Conservation (phyloP, 2,797 vertebrate genomes). For the Myotis myotis region DNA sequence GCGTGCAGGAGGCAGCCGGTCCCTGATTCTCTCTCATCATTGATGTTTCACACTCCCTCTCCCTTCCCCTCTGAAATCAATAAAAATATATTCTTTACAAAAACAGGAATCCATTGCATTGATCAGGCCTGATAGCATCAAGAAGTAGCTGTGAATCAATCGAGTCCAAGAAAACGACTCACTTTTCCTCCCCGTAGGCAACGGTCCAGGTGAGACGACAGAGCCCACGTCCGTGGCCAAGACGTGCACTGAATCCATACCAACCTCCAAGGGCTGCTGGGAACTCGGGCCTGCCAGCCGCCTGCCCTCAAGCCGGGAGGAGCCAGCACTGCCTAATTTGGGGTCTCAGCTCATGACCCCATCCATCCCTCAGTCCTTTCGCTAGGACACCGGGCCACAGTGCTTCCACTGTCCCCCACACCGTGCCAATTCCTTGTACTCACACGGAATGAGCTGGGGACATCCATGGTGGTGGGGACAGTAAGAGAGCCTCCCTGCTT, state of each 20-base stretch:
- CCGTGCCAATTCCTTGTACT: background rate
- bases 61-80: background rate
- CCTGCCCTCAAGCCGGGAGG: background rate
- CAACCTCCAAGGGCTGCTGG: background rate
- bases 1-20: no score
- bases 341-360: background rate
- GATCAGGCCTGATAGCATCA: background rate
- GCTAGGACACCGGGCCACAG: background rate
- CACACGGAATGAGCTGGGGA: background rate
- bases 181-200: background rate
- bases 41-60: background rate
- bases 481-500: background rate
- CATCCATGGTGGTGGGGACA: rapidly evolving
- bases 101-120: background rate
- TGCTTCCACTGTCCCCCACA: no score
- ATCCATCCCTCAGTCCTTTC: background rate
- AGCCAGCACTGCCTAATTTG: background rate
- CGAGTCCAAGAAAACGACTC: background rate
- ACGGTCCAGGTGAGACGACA: rapidly evolving
- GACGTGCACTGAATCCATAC: background rate
- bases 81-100: background rate
- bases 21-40: background rate
- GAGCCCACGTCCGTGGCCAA: background rate
- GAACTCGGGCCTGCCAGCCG: background rate
- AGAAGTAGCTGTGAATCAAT: background rate